Evolutionary conservation across 1,140 invertebrate genomes (phyloP), one percentile per base, ranked within the genome.

Genomic region (Leguminivora glycinivorella): DNA sequence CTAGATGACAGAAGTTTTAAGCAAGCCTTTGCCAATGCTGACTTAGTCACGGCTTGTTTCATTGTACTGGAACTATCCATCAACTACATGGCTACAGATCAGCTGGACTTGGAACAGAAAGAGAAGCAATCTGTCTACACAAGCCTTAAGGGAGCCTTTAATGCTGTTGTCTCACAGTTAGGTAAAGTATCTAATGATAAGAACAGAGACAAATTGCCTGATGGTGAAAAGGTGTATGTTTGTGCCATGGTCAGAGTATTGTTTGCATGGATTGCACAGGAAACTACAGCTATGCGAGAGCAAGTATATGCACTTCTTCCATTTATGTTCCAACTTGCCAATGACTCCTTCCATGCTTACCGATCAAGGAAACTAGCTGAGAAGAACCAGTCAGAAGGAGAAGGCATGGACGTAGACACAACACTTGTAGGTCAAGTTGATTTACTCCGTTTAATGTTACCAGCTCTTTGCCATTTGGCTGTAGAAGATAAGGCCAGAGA

Each of bases 61-160:
- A 92, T 94, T 58, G 95, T 98, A 38, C 89, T 98, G 38, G 97
- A 98, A 86, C 89, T 95, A 31, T 96, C 95, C 38, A 94, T 98
- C 7, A 93, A 94, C 60, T 97, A 96, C 75, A 96, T 99, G 89
- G 94, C 95, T 14, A 95, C 93, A 6, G 97, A 97, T 87, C 95
- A 95, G 73, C 78, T 98, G 24, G 95, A 97, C 83, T 92, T 98
- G 68, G 96, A 98, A 80, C 95, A 96, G 76, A 97, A 97, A 87
- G 97, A 98, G 81, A 97, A 97, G 81, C 96, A 97, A 83, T 96
- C 96, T 69, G 92, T 98, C 0, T 98, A 97, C 76, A 96, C 96
- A 0, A 96, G 96, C n/a, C 87, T 98, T 0, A 98, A 98, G 84
- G 97, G 97, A 38, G 96, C 97, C 6, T 98, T 98, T 85, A 94